Conservation (phyloP, 2,113 vertebrate genomes). For the Entosphenus tridentatus region DNA sequence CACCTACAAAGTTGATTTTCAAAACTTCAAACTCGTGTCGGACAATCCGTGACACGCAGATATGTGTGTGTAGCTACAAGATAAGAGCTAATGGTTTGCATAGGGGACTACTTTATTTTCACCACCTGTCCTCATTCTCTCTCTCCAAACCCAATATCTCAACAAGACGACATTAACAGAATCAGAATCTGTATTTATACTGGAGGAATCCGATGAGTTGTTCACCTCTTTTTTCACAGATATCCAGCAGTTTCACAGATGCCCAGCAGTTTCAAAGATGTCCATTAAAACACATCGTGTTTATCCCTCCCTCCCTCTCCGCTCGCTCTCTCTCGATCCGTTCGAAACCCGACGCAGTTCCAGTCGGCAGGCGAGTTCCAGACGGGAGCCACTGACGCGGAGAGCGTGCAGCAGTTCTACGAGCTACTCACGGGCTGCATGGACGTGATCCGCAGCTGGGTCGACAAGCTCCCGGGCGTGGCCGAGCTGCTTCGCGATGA, state of each 20-base stretch:
- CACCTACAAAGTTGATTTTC: too few species aligned
- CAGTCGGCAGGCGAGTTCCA: slow-evolving; percentile 97
- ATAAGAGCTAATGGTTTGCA: background rate
- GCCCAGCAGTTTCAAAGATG: slow-evolving; percentile 78
- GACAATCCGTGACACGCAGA: background rate
- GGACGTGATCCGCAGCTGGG: slow-evolving; percentile 98
- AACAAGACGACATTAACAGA: too few species aligned
- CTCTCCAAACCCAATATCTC: too few species aligned
- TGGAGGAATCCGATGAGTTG: slow-evolving; percentile 13
- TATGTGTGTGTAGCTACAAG: slow-evolving; percentile 5
- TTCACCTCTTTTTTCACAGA: slow-evolving; percentile 27
- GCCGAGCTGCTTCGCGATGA: slow-evolving; percentile 66
- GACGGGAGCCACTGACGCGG: slow-evolving; percentile 84
- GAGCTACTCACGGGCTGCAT: slow-evolving; percentile 96
- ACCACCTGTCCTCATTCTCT: too few species aligned
- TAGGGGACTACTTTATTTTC: too few species aligned
- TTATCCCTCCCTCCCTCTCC: slow-evolving; percentile 16
- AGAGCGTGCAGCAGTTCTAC: slow-evolving; percentile 98
- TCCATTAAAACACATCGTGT: slow-evolving; percentile 23
- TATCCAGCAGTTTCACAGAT: slow-evolving; percentile 73
- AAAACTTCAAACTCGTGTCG: background rate
- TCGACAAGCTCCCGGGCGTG: slow-evolving; percentile 82
- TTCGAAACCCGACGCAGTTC: slow-evolving; percentile 55
- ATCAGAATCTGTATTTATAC: slow-evolving; percentile 9
- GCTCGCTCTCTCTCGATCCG: slow-evolving; percentile 37